Evolutionary conservation across 2,797 vertebrate genomes (phyloP).

Genomic region (Caiman crocodilus): DNA sequence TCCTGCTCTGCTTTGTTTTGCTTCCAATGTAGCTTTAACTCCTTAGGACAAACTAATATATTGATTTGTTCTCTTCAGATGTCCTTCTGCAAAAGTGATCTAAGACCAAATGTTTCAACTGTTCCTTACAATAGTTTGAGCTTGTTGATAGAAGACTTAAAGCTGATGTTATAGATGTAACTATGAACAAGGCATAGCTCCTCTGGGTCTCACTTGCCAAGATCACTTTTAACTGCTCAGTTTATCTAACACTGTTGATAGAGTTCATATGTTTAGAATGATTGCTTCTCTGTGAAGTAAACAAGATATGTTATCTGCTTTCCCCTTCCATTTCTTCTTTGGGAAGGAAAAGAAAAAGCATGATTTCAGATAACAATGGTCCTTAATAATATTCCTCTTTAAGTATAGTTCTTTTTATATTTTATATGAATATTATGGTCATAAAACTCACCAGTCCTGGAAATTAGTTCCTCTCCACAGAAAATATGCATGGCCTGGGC

Average conservation of each 20-base stretch:
- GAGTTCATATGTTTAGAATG: not conserved
- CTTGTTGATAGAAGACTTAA: conserved; percentile 2
- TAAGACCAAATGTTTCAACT: conserved; percentile 32
- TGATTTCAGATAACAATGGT: not conserved
- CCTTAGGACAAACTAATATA: conserved; percentile 50
- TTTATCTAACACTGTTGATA: not conserved
- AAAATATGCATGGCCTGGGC: not conserved
- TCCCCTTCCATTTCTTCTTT: not conserved
- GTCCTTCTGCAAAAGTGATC: conserved; percentile 48
- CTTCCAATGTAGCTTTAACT: conserved; percentile 48
- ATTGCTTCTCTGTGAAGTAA: not conserved
- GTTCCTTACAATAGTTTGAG: not conserved
- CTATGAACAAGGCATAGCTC: conserved; percentile 32
- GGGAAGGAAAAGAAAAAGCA: not conserved
- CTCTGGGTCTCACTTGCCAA: conserved; percentile 27
- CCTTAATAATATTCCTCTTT: not conserved
- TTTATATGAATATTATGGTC: not conserved
- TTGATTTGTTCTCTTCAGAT: conserved; percentile 58
- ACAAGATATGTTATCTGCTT: not conserved
- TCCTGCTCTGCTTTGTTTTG: conserved; percentile 53
- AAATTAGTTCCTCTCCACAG: not conserved
- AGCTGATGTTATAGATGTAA: conserved; percentile 34
- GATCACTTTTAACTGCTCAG: not conserved
- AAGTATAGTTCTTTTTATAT: not conserved
- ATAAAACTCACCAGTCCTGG: not conserved